Base-by-base conservation (phyloP, 2,888 invertebrate species). In the Lucinisca nassula region DNA sequence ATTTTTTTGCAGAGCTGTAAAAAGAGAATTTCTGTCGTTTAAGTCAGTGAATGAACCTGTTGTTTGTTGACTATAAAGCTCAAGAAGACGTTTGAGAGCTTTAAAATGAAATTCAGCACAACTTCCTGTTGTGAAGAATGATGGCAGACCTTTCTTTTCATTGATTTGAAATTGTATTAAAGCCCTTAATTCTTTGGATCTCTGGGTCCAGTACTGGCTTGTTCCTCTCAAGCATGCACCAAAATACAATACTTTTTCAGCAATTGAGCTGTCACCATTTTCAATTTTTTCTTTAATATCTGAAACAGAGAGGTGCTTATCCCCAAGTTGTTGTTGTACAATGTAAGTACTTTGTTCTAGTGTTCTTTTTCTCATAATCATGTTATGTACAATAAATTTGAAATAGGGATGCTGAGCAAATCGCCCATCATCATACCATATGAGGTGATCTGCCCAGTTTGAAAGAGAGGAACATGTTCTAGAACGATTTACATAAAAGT, bases 81-180 rank as follows among this genome's bases (percentile, higher is more conserved):
- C 61, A 21, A 61, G 61, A 61, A 61, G 61, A 27, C 61, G 8
- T 30, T 30, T 1, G 3, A 61, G 30, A 27, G 61, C 27, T 61
- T 30, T 61, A 30, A 61, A 61, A 38, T 74, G 79, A 38, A 6
- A 61, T 17, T 61, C 61, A 32, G 88, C 76, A 51, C 86, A 88
- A 40, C 88, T 88, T 24, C 85, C 82, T 37, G 88, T 88, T 21
- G 75, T 79, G 51, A 88, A 88, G 55, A 80, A 72, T 21, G 85
- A 79, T 21, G 85, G 83, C 3, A 90, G 51, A 14, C 92, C 90
- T n/a, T 83, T 55, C 0, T 89, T 87, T 67, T 87, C 72, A 82
- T 90, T 88, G 10, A 88, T 89, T 72, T 92, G 76, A 77, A 32
- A 92, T 38, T 91, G 91, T n/a, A 90, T 84, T 37, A 90, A 70